phyloP scores from a whole-genome alignment of 2,113 vertebrate species.

The Nesogale talazaci region DNA sequence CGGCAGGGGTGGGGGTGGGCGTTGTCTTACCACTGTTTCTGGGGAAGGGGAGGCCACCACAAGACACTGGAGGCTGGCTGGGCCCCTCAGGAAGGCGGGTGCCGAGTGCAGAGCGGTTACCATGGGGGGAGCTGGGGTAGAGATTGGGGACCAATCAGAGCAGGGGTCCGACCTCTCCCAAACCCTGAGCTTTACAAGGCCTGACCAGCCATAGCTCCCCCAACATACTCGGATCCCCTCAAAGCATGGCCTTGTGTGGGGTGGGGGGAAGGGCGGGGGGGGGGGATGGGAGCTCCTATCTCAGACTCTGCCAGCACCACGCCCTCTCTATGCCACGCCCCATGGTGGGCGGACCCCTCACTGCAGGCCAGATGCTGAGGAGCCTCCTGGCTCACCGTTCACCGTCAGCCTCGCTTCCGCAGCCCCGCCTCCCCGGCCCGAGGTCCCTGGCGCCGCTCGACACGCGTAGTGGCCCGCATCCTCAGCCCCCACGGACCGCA shows the following conservation, averaged over 20 bases:
- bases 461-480: constrained; percentile 93
- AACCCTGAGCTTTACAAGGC: neutral
- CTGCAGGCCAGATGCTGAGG: neutral
- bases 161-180: neutral
- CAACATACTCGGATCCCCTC: neutral
- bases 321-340: neutral
- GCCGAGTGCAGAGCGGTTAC: constrained; percentile 90
- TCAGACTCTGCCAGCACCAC: neutral
- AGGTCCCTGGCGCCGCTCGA: constrained; percentile 88
- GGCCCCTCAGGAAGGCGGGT: constrained; percentile 90
- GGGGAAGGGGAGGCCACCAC: constrained; percentile 92
- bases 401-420: constrained; percentile 92
- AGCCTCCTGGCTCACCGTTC: constrained; percentile 86
- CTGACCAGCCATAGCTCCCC: neutral
- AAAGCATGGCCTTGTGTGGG: neutral
- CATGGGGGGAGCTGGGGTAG: constrained; percentile 90
- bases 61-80: constrained; percentile 92
- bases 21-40: constrained; percentile 92
- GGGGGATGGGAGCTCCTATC: too few relatives aligned
- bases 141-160: neutral
- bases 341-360: neutral
- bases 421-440: constrained; percentile 89
- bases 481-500: constrained; percentile 90
- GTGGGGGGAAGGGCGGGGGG: too few relatives aligned
- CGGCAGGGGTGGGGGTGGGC: neutral